Conservation (phyloP, 1,140 invertebrate species). For the Diorhabda elongata region DNA sequence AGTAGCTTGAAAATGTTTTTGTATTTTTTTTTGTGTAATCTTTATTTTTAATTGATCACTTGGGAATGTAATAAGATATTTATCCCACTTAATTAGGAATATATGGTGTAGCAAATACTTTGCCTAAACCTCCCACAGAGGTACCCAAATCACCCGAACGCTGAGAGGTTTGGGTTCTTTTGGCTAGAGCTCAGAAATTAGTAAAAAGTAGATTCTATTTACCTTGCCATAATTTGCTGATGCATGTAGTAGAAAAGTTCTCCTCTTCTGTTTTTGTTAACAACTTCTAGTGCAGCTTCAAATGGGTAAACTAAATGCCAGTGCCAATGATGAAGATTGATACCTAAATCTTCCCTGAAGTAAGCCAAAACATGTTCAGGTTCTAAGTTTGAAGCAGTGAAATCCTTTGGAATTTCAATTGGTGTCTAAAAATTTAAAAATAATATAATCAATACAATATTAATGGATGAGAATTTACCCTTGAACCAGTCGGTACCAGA, state of each 20-base stretch:
- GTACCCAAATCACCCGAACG: too few relatives aligned
- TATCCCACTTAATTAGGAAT: too few relatives aligned
- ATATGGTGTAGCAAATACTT: too few relatives aligned
- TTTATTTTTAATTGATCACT: too few relatives aligned
- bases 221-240: conserved; percentile 66
- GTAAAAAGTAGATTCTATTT: conserved; percentile 35
- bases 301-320: conserved; percentile 78
- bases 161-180: too few relatives aligned
- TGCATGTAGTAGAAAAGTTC: conserved; percentile 79
- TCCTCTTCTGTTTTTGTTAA: conserved; percentile 66
- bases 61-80: too few relatives aligned
- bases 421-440: conserved; percentile 36
- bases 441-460: too few relatives aligned
- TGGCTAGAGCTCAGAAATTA: too few relatives aligned
- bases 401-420: conserved; percentile 62
- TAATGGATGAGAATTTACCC: conserved; percentile 48
- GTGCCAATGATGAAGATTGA: conserved; percentile 81
- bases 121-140: too few relatives aligned
- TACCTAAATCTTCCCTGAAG: conserved; percentile 61
- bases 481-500: conserved; percentile 57
- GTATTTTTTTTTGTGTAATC: too few relatives aligned
- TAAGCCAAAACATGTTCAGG: conserved; percentile 63
- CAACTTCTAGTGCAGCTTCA: conserved; percentile 55
- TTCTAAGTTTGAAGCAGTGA: conserved; percentile 62
- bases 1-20: too few relatives aligned